Evolutionary conservation across 2,888 invertebrate species (phyloP).

Genomic region (Dicyrtomina minuta): DNA sequence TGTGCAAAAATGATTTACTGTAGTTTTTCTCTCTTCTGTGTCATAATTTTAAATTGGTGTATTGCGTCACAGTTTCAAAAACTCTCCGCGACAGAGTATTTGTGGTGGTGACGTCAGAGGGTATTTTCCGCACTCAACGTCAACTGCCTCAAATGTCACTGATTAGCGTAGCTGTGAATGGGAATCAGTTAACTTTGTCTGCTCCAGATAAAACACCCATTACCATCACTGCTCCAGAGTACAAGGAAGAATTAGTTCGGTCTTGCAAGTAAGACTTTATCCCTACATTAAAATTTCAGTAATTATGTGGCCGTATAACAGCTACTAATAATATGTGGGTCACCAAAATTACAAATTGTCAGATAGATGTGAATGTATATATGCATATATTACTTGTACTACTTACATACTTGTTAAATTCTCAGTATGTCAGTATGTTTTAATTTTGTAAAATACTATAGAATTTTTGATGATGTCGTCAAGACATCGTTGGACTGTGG

Average conservation of each 20-base stretch:
- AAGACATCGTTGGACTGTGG: conserved; percentile 58
- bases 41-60: no score
- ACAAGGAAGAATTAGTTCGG: conserved; percentile 32
- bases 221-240: conserved; percentile 45
- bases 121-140: conserved; percentile 49
- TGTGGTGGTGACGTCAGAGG: conserved; percentile 46
- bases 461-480: conserved; percentile 55
- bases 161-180: conserved; percentile 41
- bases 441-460: conserved; percentile 17
- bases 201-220: conserved; percentile 40
- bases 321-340: background rate
- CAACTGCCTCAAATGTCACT: conserved; percentile 48
- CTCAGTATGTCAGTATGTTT: no score
- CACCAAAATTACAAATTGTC: no score
- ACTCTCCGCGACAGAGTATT: conserved; percentile 48
- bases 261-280: conserved; percentile 35
- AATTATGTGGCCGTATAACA: no score
- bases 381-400: no score
- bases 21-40: no score
- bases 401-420: no score
- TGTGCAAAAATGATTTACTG: no score
- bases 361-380: no score
- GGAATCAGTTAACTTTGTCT: conserved; percentile 46
- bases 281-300: background rate
- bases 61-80: conserved; percentile 36